phyloP scores from a whole-genome alignment of 2,888 invertebrate species.

The Aleiodes testaceus region DNA sequence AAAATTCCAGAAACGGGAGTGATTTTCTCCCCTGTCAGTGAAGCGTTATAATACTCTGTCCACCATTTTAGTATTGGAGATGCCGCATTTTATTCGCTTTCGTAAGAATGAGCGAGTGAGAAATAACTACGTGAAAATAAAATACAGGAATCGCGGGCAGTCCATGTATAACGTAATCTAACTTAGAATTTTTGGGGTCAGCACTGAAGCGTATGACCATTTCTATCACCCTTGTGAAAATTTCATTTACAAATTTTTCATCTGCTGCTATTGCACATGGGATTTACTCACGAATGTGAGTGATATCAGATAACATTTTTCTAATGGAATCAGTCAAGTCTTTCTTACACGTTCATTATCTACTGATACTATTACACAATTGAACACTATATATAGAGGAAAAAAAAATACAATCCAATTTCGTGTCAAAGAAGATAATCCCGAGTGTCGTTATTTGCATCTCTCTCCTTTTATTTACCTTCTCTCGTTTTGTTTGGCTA shows the following conservation, averaged over 20 bases:
- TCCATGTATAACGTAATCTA: conserved; percentile 54
- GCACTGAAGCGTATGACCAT: conserved; percentile 71
- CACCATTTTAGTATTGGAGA: conserved; percentile 53
- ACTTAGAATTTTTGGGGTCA: conserved; percentile 63
- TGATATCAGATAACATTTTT: neutral
- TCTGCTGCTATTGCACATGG: conserved; percentile 34
- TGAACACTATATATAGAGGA: neutral
- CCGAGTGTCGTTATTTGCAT: conserved; percentile 25
- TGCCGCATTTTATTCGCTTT: conserved; percentile 28
- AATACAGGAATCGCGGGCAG: conserved; percentile 66
- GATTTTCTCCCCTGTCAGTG: conserved; percentile 60
- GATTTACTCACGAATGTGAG: neutral
- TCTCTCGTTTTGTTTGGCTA: conserved; percentile 48
- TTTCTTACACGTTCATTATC: too few relatives aligned
- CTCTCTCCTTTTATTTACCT: conserved; percentile 33
- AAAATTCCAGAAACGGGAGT: conserved; percentile 29
- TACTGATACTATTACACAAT: too few relatives aligned
- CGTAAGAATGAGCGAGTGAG: conserved; percentile 19
- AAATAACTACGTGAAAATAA: conserved; percentile 68
- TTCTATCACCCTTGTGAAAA: conserved; percentile 64
- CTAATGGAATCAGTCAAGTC: too few relatives aligned
- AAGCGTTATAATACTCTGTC: conserved; percentile 70
- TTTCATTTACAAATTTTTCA: conserved; percentile 64
- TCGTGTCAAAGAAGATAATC: conserved; percentile 33
- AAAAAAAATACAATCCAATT: conserved; percentile 19